phyloP scores from a whole-genome alignment of 1,140 invertebrate genomes.

The Philotrypesis tridentata region DNA sequence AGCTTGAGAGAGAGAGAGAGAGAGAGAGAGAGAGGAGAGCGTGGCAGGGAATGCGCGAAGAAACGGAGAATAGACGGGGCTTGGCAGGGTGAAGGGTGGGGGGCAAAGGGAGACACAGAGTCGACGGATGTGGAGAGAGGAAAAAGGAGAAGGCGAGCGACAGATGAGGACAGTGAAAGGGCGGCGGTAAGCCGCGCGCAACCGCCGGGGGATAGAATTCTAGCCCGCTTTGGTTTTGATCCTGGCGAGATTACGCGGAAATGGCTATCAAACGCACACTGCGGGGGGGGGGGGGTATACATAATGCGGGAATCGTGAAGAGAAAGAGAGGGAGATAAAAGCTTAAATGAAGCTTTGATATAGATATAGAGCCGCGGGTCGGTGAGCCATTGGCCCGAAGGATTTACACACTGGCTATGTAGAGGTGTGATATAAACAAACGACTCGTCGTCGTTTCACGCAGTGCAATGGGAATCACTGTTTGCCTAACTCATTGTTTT shows the following conservation, averaged over 20 bases:
- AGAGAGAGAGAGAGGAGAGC: not conserved
- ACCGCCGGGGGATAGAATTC: conserved; percentile 12
- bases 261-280: conserved; percentile 2
- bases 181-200: not conserved
- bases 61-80: not conserved
- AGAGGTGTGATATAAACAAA: too few species aligned
- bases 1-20: not conserved
- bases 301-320: too few species aligned
- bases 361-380: not conserved
- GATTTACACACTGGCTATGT: too few species aligned
- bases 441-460: too few species aligned
- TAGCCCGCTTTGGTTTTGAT: not conserved
- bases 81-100: too few species aligned
- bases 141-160: not conserved
- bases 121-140: not conserved
- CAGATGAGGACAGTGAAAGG: conserved; percentile 20
- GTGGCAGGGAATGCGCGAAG: not conserved
- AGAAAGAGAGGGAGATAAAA: not conserved
- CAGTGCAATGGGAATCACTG: too few species aligned
- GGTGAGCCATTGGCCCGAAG: too few species aligned
- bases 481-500: too few species aligned
- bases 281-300: too few species aligned
- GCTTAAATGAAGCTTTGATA: not conserved
- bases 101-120: not conserved
- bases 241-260: not conserved